Evolutionary conservation across 2,888 invertebrate genomes (phyloP).

Genomic region (Melieria omissa): DNA sequence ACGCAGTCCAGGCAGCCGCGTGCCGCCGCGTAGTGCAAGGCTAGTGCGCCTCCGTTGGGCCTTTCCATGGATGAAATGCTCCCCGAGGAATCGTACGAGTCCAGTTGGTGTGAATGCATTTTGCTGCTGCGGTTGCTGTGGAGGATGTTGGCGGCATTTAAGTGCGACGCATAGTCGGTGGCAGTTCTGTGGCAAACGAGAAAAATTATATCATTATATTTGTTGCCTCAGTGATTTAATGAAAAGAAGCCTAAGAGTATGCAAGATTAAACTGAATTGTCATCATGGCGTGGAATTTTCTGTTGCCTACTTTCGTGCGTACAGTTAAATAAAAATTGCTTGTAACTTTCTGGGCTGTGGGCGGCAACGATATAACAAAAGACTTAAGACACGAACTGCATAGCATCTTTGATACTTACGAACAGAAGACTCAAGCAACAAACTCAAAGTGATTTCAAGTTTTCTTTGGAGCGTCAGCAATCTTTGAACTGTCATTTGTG

Average conservation of each 20-base stretch:
- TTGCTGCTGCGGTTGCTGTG: constrained; percentile 45
- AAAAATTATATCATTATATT: constrained; percentile 14
- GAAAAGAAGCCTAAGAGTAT: constrained; percentile 15
- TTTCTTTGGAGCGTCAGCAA: too few relatives aligned
- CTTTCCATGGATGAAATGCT: constrained; percentile 65
- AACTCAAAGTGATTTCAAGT: constrained; percentile 12
- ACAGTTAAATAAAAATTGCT: neutral
- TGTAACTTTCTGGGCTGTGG: neutral
- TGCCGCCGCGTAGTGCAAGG: constrained; percentile 88
- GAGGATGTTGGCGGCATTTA: constrained; percentile 49
- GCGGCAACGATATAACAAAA: too few relatives aligned
- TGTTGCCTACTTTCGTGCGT: constrained; percentile 28
- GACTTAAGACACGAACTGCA: neutral
- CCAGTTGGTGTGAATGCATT: constrained; percentile 66
- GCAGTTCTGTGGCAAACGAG: constrained; percentile 56
- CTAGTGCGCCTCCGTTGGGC: constrained; percentile 75
- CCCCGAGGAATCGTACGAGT: constrained; percentile 60
- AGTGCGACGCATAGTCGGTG: constrained; percentile 57
- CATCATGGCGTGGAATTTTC: neutral
- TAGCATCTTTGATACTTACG: neutral
- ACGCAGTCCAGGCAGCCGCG: constrained; percentile 89
- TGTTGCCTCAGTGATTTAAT: neutral
- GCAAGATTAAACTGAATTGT: neutral
- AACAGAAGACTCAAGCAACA: constrained; percentile 38
- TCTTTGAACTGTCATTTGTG: too few relatives aligned